A percentile compares a stretch with the other conserved stretches of the same genome.
Evolutionary conservation across 2,888 invertebrate species (phyloP).

Genomic region (Tipula lateralis): DNA sequence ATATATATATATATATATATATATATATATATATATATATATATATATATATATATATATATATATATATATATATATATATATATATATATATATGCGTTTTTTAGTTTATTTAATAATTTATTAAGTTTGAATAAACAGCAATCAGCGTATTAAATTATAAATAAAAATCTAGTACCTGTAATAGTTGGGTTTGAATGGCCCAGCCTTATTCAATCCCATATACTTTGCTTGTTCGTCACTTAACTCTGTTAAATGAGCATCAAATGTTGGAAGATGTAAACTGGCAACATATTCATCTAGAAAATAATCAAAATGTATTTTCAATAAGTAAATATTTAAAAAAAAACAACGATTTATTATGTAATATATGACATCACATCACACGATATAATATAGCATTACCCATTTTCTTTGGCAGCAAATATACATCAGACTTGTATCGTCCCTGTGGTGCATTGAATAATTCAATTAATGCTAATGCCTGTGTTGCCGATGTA

Average conservation of each 20-base stretch:
- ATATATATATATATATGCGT: neutral
- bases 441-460: conserved; percentile 93
- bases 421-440: conserved; percentile 93
- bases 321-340: conserved; percentile 35
- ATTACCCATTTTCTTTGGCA: conserved; percentile 99
- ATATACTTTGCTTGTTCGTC: conserved; percentile 98
- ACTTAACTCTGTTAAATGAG: conserved; percentile 89
- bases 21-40: neutral
- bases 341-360: conserved; percentile 28
- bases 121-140: neutral
- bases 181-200: conserved; percentile 98
- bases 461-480: conserved; percentile 93
- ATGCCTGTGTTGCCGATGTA: conserved; percentile 93
- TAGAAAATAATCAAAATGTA: conserved; percentile 46
- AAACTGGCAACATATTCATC: conserved; percentile 97
- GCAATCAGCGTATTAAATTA: neutral
- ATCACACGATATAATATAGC: too few species aligned
- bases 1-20: neutral
- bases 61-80: neutral
- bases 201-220: conserved; percentile 95
- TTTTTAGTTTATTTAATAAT: too few species aligned
- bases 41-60: neutral
- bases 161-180: conserved; percentile 55
- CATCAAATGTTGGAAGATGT: conserved; percentile 95
- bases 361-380: neutral